Evolutionary conservation across 2,113 vertebrate species (phyloP), one percentile per base, ranked within the genome.

Genomic region (Callorhinus ursinus): DNA sequence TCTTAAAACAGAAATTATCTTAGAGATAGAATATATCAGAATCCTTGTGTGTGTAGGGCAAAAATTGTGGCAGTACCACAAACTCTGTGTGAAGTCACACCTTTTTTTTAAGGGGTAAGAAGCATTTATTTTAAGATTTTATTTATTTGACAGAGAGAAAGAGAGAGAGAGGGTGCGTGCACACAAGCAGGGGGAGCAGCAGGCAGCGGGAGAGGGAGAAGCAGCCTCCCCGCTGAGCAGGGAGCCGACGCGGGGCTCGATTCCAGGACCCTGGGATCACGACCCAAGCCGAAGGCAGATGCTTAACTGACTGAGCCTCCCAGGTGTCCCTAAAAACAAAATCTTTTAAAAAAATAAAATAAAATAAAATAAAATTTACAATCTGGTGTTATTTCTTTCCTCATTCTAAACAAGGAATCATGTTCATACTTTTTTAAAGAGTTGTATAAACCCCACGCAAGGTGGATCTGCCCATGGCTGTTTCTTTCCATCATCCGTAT

Each of bases 361-460:
- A n/a, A 28, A 76, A 49, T 10, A 42, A 74, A 74, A 74, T 72
- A 28, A n/a, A 87, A 31, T 1, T 6, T 59, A 36, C 1, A 31
- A 21, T 33, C 11, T 9, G n/a, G 8, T 79, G n/a, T 46, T 61
- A 11, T n/a, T 39, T 28, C 7, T 84, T 24, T 53, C 28, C 80
- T 86, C 95, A 46, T 13, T 26, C 61, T 63, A 8, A 84, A 61
- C 24, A 51, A 46, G 59, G 19, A 9, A 55, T 3, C 49, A 7
- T 2, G 0, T 3, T 24, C 3, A 0, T 4, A 8, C 15, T n/a
- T 26, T 53, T 61, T 53, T 61, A 2, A 24, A 36, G 57, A 28
- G 26, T 3, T 6, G 55, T 6, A 1, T 6, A 13, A 51, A 2
- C 69, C 51, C 74, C 55, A 36, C 4, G 5, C 28, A 7, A 0